Evolutionary conservation across 1,140 invertebrate species (phyloP).

Genomic region (Tetramorium simillimum): DNA sequence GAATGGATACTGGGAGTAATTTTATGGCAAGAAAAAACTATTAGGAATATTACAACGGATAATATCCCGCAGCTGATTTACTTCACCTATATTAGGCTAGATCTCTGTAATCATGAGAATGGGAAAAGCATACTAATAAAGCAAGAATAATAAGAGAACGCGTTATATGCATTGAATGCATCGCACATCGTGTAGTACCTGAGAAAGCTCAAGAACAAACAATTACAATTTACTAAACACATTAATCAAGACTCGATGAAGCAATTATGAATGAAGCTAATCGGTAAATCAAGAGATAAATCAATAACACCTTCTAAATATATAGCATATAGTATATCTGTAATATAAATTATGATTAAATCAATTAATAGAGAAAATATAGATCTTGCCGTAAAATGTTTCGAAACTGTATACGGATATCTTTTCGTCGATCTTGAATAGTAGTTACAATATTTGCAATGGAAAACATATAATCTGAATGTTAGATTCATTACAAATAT

Average conservation of each 20-base stretch:
- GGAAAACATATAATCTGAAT: too few relatives aligned
- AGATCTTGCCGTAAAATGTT: not conserved
- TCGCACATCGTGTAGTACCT: not conserved
- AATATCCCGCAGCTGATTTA: conserved; percentile 29
- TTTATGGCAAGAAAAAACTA: conserved; percentile 27
- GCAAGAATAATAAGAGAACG: not conserved
- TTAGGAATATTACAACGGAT: conserved; percentile 1
- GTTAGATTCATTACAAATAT: not conserved
- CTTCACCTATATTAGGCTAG: conserved; percentile 1
- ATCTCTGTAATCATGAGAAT: not conserved
- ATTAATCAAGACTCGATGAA: not conserved
- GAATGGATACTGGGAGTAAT: conserved; percentile 41
- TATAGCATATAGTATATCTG: not conserved
- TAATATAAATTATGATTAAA: not conserved
- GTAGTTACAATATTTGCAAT: not conserved
- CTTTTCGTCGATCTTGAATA: not conserved
- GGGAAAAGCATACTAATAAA: not conserved
- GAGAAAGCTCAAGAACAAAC: not conserved
- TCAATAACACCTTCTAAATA: not conserved
- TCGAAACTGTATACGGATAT: not conserved
- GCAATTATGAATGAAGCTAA: not conserved
- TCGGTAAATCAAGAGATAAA: not conserved
- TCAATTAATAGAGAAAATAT: not conserved
- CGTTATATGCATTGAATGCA: not conserved
- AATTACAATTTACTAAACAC: not conserved